Percentiles rank a stretch among this genome's conserved stretches.
Evolutionary conservation across 2,113 vertebrate genomes (phyloP).

Genomic region (Semnopithecus entellus): DNA sequence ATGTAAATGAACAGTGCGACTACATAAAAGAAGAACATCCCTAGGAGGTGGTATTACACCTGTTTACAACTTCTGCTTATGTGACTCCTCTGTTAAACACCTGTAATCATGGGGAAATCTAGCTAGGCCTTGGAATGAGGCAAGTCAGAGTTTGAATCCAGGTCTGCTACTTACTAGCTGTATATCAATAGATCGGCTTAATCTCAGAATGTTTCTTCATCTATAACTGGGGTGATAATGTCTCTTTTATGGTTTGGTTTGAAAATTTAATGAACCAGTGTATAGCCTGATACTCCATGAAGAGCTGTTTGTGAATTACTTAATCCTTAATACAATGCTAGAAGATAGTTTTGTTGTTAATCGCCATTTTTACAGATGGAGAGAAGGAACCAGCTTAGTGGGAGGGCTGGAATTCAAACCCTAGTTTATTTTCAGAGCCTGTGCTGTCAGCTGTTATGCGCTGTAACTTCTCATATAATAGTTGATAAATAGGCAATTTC

Average conservation of each 20-base stretch:
- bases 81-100: background rate
- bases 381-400: background rate
- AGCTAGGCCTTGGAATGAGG: background rate
- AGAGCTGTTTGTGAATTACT: conserved; percentile 10
- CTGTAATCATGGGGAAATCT: background rate
- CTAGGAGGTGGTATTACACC: background rate
- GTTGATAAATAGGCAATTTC: background rate
- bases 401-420: background rate
- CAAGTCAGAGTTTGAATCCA: background rate
- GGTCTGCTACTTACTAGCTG: background rate
- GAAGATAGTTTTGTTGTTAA: background rate
- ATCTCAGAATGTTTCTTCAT: background rate
- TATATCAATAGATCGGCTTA: background rate
- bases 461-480: background rate
- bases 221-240: background rate
- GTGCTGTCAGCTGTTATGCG: background rate
- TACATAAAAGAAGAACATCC: background rate
- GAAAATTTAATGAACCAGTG: background rate
- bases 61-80: background rate
- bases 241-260: conserved; percentile 26
- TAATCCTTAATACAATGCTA: background rate
- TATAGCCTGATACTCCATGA: background rate
- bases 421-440: background rate
- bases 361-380: background rate
- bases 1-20: background rate